These are phyloP conservation scores for Brachionus calyciflorus DNA, from an alignment of 1,140 invertebrate species.

Conservation along the genomic window DNA sequence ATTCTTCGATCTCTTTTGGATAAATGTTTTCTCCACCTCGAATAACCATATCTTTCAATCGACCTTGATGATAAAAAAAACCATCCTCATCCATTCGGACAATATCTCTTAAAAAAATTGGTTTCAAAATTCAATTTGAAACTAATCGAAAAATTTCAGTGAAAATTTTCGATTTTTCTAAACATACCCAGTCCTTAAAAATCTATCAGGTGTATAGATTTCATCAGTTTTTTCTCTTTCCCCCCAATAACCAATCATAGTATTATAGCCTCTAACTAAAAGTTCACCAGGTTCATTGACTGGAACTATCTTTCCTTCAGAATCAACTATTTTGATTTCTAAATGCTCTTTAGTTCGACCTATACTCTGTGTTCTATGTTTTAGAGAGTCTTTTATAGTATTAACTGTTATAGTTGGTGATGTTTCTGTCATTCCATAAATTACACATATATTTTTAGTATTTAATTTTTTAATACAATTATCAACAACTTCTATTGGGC, in stretches of 20 bases:
- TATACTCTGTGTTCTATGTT: slow-evolving; percentile 9
- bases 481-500: background rate
- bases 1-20: slow-evolving; percentile 78
- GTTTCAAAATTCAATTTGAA: too few relatives aligned
- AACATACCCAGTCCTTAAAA: slow-evolving; percentile 32
- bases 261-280: slow-evolving; percentile 74
- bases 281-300: slow-evolving; percentile 77
- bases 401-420: slow-evolving; percentile 7
- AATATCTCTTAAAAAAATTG: slow-evolving; percentile 71
- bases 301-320: slow-evolving; percentile 67
- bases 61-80: slow-evolving; percentile 74
- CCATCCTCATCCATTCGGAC: slow-evolving; percentile 73
- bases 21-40: slow-evolving; percentile 85
- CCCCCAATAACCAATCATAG: slow-evolving; percentile 80
- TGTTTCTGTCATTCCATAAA: slow-evolving; percentile 43
- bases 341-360: slow-evolving; percentile 36
- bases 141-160: too few relatives aligned
- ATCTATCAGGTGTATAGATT: slow-evolving; percentile 19
- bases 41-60: slow-evolving; percentile 85
- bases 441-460: slow-evolving; percentile 11
- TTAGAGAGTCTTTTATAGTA: background rate
- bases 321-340: slow-evolving; percentile 71
- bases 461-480: slow-evolving; percentile 27
- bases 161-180: too few relatives aligned
- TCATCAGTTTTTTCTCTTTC: slow-evolving; percentile 68